These are phyloP conservation scores for Oncopodura yosiiana DNA, from an alignment of 1,140 invertebrate genomes.

Conservation along the genomic window DNA sequence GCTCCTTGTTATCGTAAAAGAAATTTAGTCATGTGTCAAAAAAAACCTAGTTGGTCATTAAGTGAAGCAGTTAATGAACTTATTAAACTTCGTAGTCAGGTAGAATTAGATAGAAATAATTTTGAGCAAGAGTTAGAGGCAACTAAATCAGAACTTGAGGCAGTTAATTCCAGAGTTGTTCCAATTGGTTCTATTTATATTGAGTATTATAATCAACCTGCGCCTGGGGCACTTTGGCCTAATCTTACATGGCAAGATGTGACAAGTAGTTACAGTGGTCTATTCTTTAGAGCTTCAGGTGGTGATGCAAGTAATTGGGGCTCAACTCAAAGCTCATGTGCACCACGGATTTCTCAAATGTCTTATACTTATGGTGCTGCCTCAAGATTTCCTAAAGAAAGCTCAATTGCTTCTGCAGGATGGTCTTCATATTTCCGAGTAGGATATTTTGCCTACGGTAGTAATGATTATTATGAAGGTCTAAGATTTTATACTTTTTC, in stretches of 20 bases:
- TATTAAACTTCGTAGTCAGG: too few relatives aligned
- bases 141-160: too few relatives aligned
- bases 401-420: too few relatives aligned
- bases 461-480: too few relatives aligned
- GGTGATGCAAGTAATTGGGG: constrained; percentile 1
- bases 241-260: constrained; percentile 2
- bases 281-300: constrained; percentile 16
- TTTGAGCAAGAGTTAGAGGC: too few relatives aligned
- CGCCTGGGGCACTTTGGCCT: constrained; percentile 4
- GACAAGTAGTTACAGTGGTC: constrained; percentile 4
- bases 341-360: constrained; percentile 3
- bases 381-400: too few relatives aligned
- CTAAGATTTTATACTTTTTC: background rate
- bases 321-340: background rate
- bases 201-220: constrained; percentile 1
- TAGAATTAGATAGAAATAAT: too few relatives aligned
- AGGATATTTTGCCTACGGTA: background rate
- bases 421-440: background rate
- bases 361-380: background rate
- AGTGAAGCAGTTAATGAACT: too few relatives aligned
- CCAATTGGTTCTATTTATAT: constrained; percentile 10
- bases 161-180: too few relatives aligned
- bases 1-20: too few relatives aligned
- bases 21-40: too few relatives aligned
- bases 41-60: too few relatives aligned